phyloP scores from a whole-genome alignment of 2,888 invertebrate species.

The Theretra japonica region DNA sequence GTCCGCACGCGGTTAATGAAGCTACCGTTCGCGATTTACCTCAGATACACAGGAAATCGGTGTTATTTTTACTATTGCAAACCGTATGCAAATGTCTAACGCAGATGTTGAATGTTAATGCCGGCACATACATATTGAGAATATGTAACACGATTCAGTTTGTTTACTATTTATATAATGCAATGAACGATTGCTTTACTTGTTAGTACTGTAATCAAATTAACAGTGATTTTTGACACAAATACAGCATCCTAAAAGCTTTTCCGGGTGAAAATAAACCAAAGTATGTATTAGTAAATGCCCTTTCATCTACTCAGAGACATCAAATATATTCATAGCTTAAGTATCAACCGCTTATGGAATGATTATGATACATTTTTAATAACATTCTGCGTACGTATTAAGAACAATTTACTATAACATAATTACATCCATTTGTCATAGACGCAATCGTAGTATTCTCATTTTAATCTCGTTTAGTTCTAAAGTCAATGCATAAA shows the following conservation, averaged over 20 bases:
- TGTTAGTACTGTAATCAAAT: too few species aligned
- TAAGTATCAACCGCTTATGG: too few species aligned
- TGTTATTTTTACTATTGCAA: slow-evolving; percentile 35
- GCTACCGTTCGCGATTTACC: slow-evolving; percentile 51
- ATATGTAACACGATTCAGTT: slow-evolving; percentile 15
- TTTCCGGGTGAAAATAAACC: too few species aligned
- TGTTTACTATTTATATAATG: not conserved
- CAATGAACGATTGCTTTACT: not conserved
- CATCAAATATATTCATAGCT: too few species aligned
- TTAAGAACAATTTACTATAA: not conserved
- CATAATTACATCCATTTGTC: slow-evolving; percentile 1
- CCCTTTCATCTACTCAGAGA: too few species aligned
- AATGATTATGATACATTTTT: too few species aligned
- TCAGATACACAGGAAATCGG: slow-evolving; percentile 48
- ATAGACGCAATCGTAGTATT: not conserved
- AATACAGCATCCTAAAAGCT: too few species aligned
- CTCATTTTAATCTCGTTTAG: slow-evolving; percentile 1
- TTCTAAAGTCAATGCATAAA: slow-evolving; percentile 9
- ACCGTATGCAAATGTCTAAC: slow-evolving; percentile 20
- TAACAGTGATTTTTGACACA: too few species aligned
- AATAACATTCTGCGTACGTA: not conserved
- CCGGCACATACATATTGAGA: slow-evolving; percentile 7
- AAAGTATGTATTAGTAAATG: too few species aligned
- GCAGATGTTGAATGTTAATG: slow-evolving; percentile 24
- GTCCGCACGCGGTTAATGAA: slow-evolving; percentile 65